Evolutionary conservation across 2,888 invertebrate genomes (phyloP), one percentile per base, ranked within the genome.

Genomic region (Margaritifera margaritifera): DNA sequence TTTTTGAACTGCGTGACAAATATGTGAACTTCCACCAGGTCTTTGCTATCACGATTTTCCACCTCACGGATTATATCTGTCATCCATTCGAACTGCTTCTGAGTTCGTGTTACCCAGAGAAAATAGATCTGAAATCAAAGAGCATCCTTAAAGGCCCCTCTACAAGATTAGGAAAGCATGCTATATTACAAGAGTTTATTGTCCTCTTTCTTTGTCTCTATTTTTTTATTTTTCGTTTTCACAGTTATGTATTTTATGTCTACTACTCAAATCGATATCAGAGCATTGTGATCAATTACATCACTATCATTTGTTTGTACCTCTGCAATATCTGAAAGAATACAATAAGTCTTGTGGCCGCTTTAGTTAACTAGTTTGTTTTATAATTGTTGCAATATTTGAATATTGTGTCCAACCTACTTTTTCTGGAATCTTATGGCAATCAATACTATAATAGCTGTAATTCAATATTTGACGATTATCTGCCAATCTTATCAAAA

Each of bases 61-160:
- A 93, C 90, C 57, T 92, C 92, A 71, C 92, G 87, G 56, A 93
- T 91, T 68, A 93, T 92, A 80, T 93, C 93, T 1, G 92, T 91
- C 82, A 93, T 86, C 93, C 93, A 93, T 87, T 93, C 93, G 84
- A 93, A 93, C 81, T 93, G 93, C 80, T 92, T 92, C 86, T 93
- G 93, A 8, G 92, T 93, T 74, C 91, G 88, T 0, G 93, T 92
- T 58, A 93, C 91, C 93, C 93, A 93, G 59, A 93, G 85, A 82
- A 93, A 93, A 82, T 93, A 93, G 5, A 93, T 91, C 92, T 92
- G 82, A 22, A 73, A 67, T 18, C 64, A 25, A 56, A 70, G 24
- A 22, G 22, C 8, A 19, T n/a, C 2, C 0, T 4, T 59, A 25
- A 24, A 59, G 25, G 42, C 42, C 42, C 8, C 56, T 24, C n/a